phyloP scores from a whole-genome alignment of 2,113 vertebrate species.

The Vidua chalybeata region DNA sequence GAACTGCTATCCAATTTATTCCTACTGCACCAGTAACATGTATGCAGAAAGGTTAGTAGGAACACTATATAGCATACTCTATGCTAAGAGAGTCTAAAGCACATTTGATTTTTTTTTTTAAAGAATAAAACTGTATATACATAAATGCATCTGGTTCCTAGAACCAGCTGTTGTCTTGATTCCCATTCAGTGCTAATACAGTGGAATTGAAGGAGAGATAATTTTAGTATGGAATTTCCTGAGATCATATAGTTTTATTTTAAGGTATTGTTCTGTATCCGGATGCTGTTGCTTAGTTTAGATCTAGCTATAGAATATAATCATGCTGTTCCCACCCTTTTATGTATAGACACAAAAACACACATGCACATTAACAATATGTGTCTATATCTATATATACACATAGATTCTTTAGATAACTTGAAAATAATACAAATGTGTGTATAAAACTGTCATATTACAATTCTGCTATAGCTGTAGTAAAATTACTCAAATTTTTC shows the following conservation, averaged over 20 bases:
- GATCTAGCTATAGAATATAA: background rate
- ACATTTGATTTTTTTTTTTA: background rate
- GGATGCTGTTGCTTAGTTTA: constrained; percentile 16
- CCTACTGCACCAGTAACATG: background rate
- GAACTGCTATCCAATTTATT: background rate
- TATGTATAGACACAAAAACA: background rate
- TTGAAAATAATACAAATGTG: background rate
- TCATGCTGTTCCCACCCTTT: background rate
- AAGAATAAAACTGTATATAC: background rate
- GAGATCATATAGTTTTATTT: constrained; percentile 4
- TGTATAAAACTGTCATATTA: background rate
- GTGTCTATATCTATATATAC: background rate
- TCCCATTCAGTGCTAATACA: background rate
- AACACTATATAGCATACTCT: background rate
- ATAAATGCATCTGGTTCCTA: background rate
- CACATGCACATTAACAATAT: background rate
- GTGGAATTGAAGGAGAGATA: background rate
- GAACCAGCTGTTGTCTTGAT: background rate
- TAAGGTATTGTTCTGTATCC: constrained; percentile 32
- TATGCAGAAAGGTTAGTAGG: background rate
- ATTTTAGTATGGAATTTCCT: constrained; percentile 45
- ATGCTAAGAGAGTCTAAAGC: background rate
- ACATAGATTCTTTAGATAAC: background rate
- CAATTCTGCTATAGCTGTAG: background rate
- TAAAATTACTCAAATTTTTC: background rate